phyloP scores from a whole-genome alignment of 1,140 invertebrate genomes.

The Zaprionus nigranus region DNA sequence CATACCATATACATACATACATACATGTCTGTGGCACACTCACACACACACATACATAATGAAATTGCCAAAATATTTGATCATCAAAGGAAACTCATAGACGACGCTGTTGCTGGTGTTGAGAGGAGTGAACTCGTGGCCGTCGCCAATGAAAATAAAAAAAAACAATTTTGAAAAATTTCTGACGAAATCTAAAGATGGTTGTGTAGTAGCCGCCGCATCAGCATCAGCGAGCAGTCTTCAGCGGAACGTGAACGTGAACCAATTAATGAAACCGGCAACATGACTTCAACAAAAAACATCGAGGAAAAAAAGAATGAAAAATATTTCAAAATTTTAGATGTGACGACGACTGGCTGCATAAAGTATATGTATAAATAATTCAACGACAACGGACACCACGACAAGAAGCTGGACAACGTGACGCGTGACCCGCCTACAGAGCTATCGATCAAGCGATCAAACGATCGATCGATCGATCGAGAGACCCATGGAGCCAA shows the following conservation, averaged over 20 bases:
- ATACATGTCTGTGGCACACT: neutral
- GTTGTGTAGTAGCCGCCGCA: slow-evolving; percentile 9
- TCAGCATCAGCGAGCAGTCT: slow-evolving; percentile 47
- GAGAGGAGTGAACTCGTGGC: slow-evolving; percentile 78
- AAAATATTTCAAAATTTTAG: slow-evolving; percentile 27
- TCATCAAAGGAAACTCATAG: slow-evolving; percentile 78
- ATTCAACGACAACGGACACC: slow-evolving; percentile 60
- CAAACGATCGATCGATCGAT: slow-evolving; percentile 38
- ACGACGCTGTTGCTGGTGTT: slow-evolving; percentile 38
- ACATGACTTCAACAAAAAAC: slow-evolving; percentile 46
- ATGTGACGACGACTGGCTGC: slow-evolving; percentile 59
- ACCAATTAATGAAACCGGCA: slow-evolving; percentile 58
- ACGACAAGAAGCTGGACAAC: slow-evolving; percentile 51
- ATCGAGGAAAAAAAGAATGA: slow-evolving; percentile 12
- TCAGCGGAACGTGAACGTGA: slow-evolving; percentile 67
- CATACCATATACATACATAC: slow-evolving; percentile 11
- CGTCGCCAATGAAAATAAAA: slow-evolving; percentile 56
- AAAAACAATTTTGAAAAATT: slow-evolving; percentile 36
- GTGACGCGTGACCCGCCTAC: slow-evolving; percentile 77
- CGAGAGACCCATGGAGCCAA: slow-evolving; percentile 28
- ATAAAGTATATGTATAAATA: slow-evolving; percentile 67
- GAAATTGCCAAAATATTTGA: slow-evolving; percentile 52
- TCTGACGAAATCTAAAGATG: slow-evolving; percentile 70
- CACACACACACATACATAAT: slow-evolving; percentile 1
- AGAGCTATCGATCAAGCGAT: slow-evolving; percentile 74